Percentiles rank a stretch among this genome's conserved stretches.
Evolutionary conservation across 2,888 invertebrate genomes (phyloP).

Genomic region (Heliconius ethilla): DNA sequence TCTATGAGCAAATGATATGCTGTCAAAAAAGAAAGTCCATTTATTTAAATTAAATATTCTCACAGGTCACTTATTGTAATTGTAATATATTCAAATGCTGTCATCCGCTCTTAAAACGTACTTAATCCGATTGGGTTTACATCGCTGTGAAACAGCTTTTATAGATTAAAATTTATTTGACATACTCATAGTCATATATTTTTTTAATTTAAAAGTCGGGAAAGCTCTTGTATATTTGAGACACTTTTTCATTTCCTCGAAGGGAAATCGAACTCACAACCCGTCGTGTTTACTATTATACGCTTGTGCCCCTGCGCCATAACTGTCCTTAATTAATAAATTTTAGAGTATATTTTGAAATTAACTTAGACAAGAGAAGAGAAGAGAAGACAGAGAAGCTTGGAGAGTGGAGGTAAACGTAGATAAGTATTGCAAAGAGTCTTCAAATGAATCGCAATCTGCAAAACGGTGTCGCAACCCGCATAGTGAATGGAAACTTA

Average conservation of each 20-base stretch:
- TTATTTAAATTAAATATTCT: constrained; percentile 8
- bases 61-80: constrained; percentile 18
- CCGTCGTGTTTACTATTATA: too few species aligned
- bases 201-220: background rate
- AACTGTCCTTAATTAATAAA: too few species aligned
- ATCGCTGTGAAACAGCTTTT: constrained; percentile 17
- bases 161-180: constrained; percentile 17
- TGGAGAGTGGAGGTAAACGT: background rate
- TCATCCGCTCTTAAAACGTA: constrained; percentile 20
- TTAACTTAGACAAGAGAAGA: too few species aligned
- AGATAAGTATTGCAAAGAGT: background rate
- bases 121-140: constrained; percentile 17
- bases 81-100: constrained; percentile 19
- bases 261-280: too few species aligned
- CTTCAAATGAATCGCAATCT: background rate
- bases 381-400: background rate
- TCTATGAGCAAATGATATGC: constrained; percentile 1
- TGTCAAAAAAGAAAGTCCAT: constrained; percentile 1
- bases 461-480: too few species aligned
- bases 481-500: too few species aligned
- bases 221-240: background rate
- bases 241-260: background rate
- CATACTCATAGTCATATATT: background rate
- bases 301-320: too few species aligned
- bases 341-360: too few species aligned